Conservation (phyloP, 2,888 invertebrate genomes). For the Dynastes tityus region DNA sequence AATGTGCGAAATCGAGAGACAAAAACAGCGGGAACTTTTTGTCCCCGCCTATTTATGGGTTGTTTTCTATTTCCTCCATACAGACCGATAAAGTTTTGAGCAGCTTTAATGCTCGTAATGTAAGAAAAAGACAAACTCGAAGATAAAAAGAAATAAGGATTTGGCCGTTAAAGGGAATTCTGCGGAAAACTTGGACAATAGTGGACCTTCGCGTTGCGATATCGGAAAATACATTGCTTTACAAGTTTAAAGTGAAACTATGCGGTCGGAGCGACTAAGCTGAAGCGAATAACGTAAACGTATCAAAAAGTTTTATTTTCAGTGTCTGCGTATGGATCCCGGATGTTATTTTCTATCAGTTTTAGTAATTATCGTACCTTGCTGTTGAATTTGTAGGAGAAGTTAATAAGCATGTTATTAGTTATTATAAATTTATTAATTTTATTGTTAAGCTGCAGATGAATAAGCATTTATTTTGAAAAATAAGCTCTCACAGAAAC, state of each 20-base stretch:
- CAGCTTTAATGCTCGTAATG: conserved; percentile 30
- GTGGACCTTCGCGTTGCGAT: not conserved
- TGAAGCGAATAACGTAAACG: not conserved
- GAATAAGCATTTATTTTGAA: no score
- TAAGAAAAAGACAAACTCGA: conserved; percentile 18
- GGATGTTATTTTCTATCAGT: not conserved
- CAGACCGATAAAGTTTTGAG: conserved; percentile 36
- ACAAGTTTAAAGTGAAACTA: conserved; percentile 39
- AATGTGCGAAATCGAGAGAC: conserved; percentile 20
- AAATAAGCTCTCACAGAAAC: no score
- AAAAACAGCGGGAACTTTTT: not conserved
- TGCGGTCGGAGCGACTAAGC: not conserved
- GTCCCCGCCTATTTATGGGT: conserved; percentile 22
- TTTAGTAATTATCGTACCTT: not conserved
- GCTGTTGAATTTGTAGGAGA: not conserved
- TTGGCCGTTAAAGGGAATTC: conserved; percentile 24
- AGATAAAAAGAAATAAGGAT: conserved; percentile 24
- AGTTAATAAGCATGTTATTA: no score
- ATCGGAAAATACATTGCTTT: conserved; percentile 22
- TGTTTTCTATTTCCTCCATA: conserved; percentile 29
- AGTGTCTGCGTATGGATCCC: not conserved
- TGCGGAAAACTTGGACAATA: conserved; percentile 36
- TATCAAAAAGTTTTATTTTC: conserved; percentile 12
- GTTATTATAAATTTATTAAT: no score
- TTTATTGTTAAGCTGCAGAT: no score